Conservation (phyloP, 2,797 vertebrate species). For the Octomys mimax region DNA sequence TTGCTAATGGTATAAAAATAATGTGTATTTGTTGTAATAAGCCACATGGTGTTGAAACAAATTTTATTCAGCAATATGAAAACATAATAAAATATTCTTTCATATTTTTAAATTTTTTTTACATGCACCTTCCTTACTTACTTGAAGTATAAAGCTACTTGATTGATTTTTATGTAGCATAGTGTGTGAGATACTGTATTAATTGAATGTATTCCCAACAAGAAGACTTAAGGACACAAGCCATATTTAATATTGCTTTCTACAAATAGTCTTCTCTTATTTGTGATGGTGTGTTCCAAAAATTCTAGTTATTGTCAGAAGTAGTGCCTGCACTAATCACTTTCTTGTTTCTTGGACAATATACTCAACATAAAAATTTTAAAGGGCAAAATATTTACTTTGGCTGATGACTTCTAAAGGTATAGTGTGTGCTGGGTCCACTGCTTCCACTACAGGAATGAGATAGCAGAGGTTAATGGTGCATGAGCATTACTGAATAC, state of each 20-base stretch:
- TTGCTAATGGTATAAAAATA: neutral
- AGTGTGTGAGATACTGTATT: neutral
- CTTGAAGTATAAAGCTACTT: neutral
- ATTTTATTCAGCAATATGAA: neutral
- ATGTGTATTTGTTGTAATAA: neutral
- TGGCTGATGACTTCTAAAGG: neutral
- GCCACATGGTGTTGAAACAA: neutral
- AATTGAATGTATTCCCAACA: conserved; percentile 6
- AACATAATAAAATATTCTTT: neutral
- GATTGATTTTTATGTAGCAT: neutral
- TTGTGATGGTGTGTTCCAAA: neutral
- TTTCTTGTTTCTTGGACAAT: neutral
- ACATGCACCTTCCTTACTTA: neutral
- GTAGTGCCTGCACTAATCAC: neutral
- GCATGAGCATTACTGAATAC: neutral
- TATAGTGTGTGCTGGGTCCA: neutral
- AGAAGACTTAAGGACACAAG: neutral
- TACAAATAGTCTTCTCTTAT: neutral
- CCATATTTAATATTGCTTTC: neutral
- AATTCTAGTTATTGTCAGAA: neutral
- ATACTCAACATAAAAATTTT: neutral
- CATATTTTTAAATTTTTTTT: neutral
- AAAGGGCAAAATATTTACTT: neutral
- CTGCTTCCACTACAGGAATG: neutral
- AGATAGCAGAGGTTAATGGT: neutral